phyloP scores from a whole-genome alignment of 2,113 vertebrate species.

The Poeciliopsis retropinna region DNA sequence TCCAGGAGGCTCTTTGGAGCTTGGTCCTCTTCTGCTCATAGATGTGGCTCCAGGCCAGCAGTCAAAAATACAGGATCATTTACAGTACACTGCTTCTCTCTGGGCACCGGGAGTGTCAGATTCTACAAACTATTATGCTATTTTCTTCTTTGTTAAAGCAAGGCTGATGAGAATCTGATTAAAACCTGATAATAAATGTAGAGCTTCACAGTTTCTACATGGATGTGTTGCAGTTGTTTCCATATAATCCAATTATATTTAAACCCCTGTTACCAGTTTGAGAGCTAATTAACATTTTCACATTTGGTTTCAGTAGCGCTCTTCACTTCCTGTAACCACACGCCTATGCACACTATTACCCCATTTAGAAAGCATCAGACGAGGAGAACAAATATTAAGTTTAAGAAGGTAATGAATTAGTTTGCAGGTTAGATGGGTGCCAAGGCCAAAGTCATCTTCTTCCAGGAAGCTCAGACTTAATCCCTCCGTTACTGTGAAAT shows the following conservation, averaged over 20 bases:
- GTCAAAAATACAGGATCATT: conserved; percentile 82
- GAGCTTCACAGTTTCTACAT: conserved; percentile 12
- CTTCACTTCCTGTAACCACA: conserved; percentile 37
- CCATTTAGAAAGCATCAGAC: conserved; percentile 39
- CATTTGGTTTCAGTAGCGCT: conserved; percentile 29
- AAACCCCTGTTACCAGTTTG: conserved; percentile 37
- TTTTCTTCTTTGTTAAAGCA: conserved; percentile 26
- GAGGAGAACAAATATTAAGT: conserved; percentile 61
- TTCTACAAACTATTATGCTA: conserved; percentile 35
- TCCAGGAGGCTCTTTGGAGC: conserved; percentile 92
- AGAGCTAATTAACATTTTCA: conserved; percentile 59
- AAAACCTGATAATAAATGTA: conserved; percentile 13
- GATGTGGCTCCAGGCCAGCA: conserved; percentile 93
- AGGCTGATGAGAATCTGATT: conserved; percentile 7
- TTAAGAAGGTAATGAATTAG: conserved; percentile 66
- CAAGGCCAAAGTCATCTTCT: conserved; percentile 67
- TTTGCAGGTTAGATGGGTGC: conserved; percentile 65
- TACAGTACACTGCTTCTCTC: conserved; percentile 52
- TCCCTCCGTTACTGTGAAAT: conserved; percentile 71
- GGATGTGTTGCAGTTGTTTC: conserved; percentile 18
- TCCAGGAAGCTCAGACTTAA: conserved; percentile 69
- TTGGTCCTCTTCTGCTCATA: conserved; percentile 89
- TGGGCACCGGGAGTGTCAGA: conserved; percentile 39
- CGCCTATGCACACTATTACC: conserved; percentile 46
- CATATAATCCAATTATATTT: conserved; percentile 54